Evolutionary conservation across 2,888 invertebrate species (phyloP).

Genomic region (Anorthoa munda): DNA sequence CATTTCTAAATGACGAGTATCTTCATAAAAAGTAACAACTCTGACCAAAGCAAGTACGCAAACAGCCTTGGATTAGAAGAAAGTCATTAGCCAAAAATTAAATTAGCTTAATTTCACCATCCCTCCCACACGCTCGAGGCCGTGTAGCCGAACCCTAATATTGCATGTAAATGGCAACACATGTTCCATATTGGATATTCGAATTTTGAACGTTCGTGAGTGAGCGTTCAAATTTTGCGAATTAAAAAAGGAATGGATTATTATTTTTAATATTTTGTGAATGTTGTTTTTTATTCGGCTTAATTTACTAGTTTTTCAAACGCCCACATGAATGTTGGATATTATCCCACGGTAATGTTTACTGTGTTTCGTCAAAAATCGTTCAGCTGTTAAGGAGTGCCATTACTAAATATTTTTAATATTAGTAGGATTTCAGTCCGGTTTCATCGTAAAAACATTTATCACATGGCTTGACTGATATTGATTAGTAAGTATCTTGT

Average conservation of each 20-base stretch:
- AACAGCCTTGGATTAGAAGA: constrained; percentile 60
- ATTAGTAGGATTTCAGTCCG: neutral
- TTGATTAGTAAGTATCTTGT: neutral
- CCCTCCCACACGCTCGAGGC: constrained; percentile 40
- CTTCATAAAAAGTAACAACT: constrained; percentile 46
- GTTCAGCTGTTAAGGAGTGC: too few relatives aligned
- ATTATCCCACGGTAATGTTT: too few relatives aligned
- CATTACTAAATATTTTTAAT: too few relatives aligned
- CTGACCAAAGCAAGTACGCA: constrained; percentile 17
- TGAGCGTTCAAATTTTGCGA: constrained; percentile 27
- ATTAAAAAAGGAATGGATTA: constrained; percentile 14
- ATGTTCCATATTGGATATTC: constrained; percentile 47
- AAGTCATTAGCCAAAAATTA: constrained; percentile 66
- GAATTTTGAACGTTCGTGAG: constrained; percentile 43
- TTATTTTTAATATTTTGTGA: neutral
- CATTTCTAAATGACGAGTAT: constrained; percentile 8
- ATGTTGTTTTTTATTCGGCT: neutral
- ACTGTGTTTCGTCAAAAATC: too few relatives aligned
- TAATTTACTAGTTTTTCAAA: too few relatives aligned
- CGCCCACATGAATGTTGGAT: too few relatives aligned
- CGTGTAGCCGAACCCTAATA: constrained; percentile 58
- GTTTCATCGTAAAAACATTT: neutral
- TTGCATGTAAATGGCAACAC: constrained; percentile 65
- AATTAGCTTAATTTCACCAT: constrained; percentile 65
- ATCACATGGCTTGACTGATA: neutral